Conservation (phyloP, 2,113 vertebrate species). For the Corynorhinus townsendii region DNA sequence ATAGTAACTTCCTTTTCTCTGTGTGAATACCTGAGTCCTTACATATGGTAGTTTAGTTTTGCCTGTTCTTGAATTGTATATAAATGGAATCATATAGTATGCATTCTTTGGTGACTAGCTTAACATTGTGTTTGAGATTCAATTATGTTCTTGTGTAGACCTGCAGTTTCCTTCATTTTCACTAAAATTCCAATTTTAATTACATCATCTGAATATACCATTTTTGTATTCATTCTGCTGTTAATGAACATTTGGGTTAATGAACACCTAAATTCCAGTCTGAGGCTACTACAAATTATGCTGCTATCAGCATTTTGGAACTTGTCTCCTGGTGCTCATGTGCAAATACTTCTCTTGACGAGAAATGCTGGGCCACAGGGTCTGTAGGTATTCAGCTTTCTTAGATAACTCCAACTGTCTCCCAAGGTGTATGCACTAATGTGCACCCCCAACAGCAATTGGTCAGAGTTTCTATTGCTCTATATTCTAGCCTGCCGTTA, state of each 20-base stretch:
- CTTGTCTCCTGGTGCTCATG: neutral
- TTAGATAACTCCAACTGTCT: neutral
- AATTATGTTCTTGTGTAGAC: neutral
- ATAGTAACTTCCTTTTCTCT: constrained; percentile 8
- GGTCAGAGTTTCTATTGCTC: neutral
- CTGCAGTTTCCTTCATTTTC: neutral
- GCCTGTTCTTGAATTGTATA: neutral
- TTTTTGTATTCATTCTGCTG: neutral
- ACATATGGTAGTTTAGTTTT: neutral
- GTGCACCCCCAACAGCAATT: neutral
- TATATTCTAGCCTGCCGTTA: neutral
- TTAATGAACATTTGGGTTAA: neutral
- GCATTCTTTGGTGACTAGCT: neutral
- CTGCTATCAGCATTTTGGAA: neutral
- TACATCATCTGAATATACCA: neutral
- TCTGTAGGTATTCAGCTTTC: neutral
- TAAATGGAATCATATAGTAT: neutral
- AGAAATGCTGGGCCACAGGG: neutral
- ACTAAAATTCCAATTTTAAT: neutral
- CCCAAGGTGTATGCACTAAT: neutral
- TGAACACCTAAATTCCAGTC: neutral
- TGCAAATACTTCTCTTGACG: neutral
- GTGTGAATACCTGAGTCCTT: neutral
- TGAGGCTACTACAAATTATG: neutral
- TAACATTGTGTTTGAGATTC: constrained; percentile 5